These are phyloP conservation scores for Buphagus erythrorhynchus DNA, from an alignment of 2,797 vertebrate species.

Conservation along the genomic window DNA sequence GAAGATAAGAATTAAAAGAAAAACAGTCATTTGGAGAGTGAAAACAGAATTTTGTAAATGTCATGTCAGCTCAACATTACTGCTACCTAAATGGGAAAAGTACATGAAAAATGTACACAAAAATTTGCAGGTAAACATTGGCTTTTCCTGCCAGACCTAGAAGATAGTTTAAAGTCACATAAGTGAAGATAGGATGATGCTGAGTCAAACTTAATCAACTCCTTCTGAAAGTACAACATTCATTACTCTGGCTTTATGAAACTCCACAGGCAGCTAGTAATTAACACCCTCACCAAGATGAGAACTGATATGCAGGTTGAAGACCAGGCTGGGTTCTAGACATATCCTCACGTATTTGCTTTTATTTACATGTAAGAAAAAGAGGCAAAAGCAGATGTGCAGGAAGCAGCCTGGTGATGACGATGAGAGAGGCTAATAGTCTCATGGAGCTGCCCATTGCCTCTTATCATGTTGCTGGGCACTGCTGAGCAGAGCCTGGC, in stretches of 20 bases:
- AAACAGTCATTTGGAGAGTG: not conserved
- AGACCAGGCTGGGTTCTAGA: not conserved
- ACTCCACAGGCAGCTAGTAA: not conserved
- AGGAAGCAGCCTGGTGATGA: not conserved
- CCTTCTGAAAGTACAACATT: not conserved
- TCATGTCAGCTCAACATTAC: not conserved
- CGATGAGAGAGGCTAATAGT: not conserved
- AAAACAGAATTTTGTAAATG: not conserved
- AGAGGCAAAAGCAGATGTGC: not conserved
- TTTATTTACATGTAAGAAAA: not conserved
- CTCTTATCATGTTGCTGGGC: not conserved
- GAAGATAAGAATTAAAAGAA: conserved; percentile 7
- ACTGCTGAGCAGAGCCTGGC: rapidly evolving
- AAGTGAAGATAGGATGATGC: not conserved
- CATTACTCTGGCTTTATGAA: not conserved
- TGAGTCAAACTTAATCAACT: not conserved
- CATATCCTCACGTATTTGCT: not conserved
- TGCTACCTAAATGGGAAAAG: not conserved
- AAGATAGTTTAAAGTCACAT: not conserved
- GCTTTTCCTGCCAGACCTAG: not conserved
- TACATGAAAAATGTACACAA: not conserved
- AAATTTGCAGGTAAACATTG: not conserved
- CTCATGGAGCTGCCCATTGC: not conserved
- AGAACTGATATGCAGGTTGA: not conserved
- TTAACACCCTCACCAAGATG: not conserved